phyloP scores from a whole-genome alignment of 2,113 vertebrate genomes.

The Rhinolophus ferrumequinum region DNA sequence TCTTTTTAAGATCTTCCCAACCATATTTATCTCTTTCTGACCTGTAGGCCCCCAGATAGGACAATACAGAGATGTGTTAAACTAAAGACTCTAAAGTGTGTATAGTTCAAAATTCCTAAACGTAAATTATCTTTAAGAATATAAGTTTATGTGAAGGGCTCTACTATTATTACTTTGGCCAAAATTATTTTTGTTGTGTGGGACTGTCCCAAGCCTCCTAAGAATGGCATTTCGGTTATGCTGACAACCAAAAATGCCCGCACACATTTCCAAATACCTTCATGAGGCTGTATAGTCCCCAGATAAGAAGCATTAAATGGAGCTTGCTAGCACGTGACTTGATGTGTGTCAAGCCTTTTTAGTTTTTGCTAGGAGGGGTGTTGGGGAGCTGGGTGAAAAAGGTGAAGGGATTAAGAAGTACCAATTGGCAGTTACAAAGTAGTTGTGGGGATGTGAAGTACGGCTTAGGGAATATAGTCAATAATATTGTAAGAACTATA shows the following conservation, averaged over 20 bases:
- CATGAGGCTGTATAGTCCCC: background rate
- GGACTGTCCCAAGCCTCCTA: background rate
- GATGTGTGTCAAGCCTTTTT: background rate
- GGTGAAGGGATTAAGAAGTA: too few relatives aligned
- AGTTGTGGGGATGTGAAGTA: too few relatives aligned
- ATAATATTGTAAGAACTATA: too few relatives aligned
- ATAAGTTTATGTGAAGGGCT: background rate
- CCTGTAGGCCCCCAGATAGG: background rate
- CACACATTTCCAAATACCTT: background rate
- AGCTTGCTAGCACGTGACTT: background rate
- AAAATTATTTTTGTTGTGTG: background rate
- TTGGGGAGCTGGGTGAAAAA: too few relatives aligned
- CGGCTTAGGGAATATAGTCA: too few relatives aligned
- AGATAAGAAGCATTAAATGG: background rate
- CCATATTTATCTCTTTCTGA: background rate
- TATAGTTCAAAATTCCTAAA: background rate
- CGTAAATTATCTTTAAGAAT: background rate
- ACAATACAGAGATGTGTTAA: background rate
- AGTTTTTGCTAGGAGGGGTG: background rate
- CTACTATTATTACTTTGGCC: background rate
- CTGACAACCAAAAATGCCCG: background rate
- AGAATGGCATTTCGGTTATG: background rate
- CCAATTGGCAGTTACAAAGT: too few relatives aligned
- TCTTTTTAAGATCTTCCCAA: slow-evolving; percentile 10
- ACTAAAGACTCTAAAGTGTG: background rate